Percentiles rank a stretch among this genome's conserved stretches.
Conservation (phyloP, 1,140 invertebrate species). For the Holotrichia oblita region DNA sequence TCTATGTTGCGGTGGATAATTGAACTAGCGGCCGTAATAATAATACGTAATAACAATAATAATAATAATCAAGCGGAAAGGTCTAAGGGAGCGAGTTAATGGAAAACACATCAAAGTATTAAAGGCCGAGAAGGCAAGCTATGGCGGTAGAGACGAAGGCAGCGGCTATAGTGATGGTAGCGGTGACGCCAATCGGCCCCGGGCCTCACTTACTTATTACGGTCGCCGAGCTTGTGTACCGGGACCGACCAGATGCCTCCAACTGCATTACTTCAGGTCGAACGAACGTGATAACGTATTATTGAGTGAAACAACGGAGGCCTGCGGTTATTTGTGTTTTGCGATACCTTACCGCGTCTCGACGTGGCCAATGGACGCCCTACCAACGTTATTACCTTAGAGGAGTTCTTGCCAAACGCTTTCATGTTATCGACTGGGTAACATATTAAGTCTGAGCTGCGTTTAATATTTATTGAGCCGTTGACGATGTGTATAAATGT, state of each 20-base stretch:
- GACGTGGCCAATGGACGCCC: background rate
- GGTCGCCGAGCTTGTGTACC: constrained; percentile 23
- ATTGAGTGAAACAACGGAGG: constrained; percentile 57
- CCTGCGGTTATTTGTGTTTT: constrained; percentile 52
- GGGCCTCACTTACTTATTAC: constrained; percentile 39
- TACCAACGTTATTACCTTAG: background rate
- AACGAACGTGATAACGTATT: constrained; percentile 57
- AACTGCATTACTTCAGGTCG: constrained; percentile 57
- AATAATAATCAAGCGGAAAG: constrained; percentile 46
- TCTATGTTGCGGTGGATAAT: constrained; percentile 15
- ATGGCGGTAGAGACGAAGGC: constrained; percentile 20
- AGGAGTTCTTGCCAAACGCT: background rate
- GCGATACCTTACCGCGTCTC: constrained; percentile 45
- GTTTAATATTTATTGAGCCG: background rate
- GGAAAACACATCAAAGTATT: constrained; percentile 47
- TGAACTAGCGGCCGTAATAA: constrained; percentile 28
- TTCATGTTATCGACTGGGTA: background rate
- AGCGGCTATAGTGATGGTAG: background rate
- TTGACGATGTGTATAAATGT: background rate
- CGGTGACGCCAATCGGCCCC: background rate
- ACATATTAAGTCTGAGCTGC: background rate
- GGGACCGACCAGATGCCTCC: constrained; percentile 43
- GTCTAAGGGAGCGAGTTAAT: constrained; percentile 33
- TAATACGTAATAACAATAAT: constrained; percentile 25
- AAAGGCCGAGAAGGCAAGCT: constrained; percentile 33